These are phyloP conservation scores for Eurypyga helias DNA, from an alignment of 2,113 vertebrate species.

Conservation along the genomic window DNA sequence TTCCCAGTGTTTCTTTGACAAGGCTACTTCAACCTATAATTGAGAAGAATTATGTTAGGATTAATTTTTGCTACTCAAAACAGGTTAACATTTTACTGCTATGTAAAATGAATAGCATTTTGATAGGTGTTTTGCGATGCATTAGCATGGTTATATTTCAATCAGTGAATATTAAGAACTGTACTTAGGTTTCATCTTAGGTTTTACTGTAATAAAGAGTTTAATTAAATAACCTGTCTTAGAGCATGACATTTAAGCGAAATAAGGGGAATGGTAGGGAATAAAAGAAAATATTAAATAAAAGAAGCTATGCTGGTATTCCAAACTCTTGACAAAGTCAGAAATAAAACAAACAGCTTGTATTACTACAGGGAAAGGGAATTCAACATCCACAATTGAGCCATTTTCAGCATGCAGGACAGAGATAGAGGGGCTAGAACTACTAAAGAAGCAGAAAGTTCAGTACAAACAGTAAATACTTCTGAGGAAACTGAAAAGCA, in stretches of 20 bases:
- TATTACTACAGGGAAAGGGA: not conserved
- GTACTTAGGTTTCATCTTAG: not conserved
- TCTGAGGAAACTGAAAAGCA: not conserved
- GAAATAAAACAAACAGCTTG: not conserved
- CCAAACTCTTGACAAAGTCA: not conserved
- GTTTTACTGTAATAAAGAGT: not conserved
- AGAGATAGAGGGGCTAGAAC: not conserved
- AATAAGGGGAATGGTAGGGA: not conserved
- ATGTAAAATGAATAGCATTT: not conserved
- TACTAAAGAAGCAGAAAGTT: not conserved
- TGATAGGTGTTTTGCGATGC: not conserved
- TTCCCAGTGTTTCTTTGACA: not conserved
- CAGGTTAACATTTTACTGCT: not conserved
- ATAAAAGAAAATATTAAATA: not conserved
- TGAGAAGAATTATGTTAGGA: not conserved
- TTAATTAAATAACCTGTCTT: not conserved
- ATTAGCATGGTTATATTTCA: not conserved
- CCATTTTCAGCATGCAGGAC: not conserved
- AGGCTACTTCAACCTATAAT: fast-evolving
- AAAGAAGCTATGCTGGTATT: not conserved
- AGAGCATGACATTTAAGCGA: not conserved
- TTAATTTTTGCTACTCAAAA: not conserved
- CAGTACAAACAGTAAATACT: not conserved
- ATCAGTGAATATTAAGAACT: not conserved
- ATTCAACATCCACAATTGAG: not conserved